A percentile compares a stretch with the other conserved stretches of the same genome.
phyloP scores from a whole-genome alignment of 2,888 invertebrate genomes.

The Aspidiotus destructor region DNA sequence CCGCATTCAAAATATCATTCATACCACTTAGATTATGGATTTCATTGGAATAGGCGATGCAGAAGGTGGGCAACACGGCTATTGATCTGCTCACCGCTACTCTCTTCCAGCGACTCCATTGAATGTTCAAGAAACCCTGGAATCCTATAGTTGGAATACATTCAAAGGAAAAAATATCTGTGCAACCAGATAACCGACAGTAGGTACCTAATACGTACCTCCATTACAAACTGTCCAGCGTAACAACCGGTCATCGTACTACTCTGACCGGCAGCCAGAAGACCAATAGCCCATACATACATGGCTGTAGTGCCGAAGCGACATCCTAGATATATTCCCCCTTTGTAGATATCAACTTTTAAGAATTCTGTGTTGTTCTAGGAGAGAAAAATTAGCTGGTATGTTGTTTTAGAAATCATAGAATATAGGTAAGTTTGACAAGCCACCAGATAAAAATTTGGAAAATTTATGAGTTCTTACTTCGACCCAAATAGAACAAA shows the following conservation, averaged over 20 bases:
- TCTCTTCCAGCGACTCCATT: constrained; percentile 79
- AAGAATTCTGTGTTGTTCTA: constrained; percentile 47
- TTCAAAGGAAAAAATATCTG: neutral
- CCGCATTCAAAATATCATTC: constrained; percentile 77
- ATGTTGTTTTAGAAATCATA: neutral
- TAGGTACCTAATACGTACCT: constrained; percentile 44
- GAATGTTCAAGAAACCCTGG: constrained; percentile 68
- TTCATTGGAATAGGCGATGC: constrained; percentile 56
- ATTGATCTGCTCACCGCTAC: constrained; percentile 73
- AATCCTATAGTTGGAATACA: constrained; percentile 28
- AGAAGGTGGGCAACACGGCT: constrained; percentile 65
- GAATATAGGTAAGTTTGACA: too few species aligned
- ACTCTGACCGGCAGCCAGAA: constrained; percentile 71
- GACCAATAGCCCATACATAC: constrained; percentile 78
- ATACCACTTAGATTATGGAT: constrained; percentile 63
- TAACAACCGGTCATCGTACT: constrained; percentile 79
- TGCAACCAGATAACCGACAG: too few species aligned
- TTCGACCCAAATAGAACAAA: too few species aligned
- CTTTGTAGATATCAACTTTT: constrained; percentile 60
- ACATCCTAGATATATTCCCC: constrained; percentile 66
- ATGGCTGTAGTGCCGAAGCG: constrained; percentile 64
- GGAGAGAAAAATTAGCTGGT: constrained; percentile 36
- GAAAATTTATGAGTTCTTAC: too few species aligned
- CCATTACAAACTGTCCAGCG: constrained; percentile 79
- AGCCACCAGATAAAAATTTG: too few species aligned